Percentiles rank a stretch among this genome's conserved stretches.
Conservation (phyloP, 2,888 invertebrate genomes). For the Taphrorychus bicolor region DNA sequence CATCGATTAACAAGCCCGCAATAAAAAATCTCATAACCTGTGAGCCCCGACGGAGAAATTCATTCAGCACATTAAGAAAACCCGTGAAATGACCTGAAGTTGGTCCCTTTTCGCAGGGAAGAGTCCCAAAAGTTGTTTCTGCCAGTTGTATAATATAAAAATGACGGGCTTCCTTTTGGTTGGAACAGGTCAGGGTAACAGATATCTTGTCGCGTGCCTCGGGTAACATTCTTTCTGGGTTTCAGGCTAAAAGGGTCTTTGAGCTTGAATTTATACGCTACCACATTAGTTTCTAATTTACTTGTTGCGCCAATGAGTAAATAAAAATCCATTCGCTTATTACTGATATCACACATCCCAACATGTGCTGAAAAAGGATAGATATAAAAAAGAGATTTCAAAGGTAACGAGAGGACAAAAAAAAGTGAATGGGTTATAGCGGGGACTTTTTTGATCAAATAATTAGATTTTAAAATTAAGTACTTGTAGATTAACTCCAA, state of each 20-base stretch:
- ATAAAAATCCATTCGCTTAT: no score
- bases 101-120: slow-evolving; percentile 33
- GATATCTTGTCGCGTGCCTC: slow-evolving; percentile 34
- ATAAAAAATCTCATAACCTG: slow-evolving; percentile 7
- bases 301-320: no score
- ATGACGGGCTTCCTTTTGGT: slow-evolving; percentile 33
- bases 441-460: no score
- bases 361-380: no score
- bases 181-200: slow-evolving; percentile 32
- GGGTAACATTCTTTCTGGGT: background rate
- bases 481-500: no score
- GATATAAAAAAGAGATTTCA: no score
- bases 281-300: no score
- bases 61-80: slow-evolving; percentile 40
- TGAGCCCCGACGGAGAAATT: slow-evolving; percentile 20
- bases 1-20: slow-evolving; percentile 2
- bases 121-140: slow-evolving; percentile 34
- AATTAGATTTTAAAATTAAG: no score
- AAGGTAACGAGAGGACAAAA: no score
- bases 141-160: slow-evolving; percentile 38
- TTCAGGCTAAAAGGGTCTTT: background rate
- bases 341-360: no score
- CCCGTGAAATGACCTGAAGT: slow-evolving; percentile 39
- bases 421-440: no score
- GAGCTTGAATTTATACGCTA: background rate